These are phyloP conservation scores for Buphagus erythrorhynchus DNA, from an alignment of 2,797 vertebrate genomes.

Conservation along the genomic window DNA sequence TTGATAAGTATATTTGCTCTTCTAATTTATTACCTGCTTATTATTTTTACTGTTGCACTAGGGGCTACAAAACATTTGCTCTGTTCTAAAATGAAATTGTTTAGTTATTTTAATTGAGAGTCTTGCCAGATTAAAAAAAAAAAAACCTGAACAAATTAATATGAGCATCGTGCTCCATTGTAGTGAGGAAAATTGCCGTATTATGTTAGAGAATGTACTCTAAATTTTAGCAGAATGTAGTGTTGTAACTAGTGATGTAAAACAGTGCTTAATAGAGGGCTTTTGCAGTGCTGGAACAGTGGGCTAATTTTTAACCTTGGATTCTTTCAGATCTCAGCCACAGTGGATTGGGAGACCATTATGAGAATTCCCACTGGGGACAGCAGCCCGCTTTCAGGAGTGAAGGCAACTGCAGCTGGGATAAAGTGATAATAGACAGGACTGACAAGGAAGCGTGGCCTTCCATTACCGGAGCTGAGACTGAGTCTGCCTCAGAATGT, in stretches of 20 bases:
- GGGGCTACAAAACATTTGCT: neutral
- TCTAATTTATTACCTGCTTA: neutral
- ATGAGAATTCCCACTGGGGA: conserved; percentile 92
- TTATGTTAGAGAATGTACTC: neutral
- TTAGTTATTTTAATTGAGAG: neutral
- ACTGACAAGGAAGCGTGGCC: conserved; percentile 91
- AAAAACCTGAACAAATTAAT: neutral
- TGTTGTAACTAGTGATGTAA: neutral
- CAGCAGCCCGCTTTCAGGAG: conserved; percentile 83
- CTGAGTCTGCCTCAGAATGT: conserved; percentile 90
- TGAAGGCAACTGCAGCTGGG: conserved; percentile 87
- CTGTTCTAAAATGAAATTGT: neutral
- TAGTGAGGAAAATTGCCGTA: neutral
- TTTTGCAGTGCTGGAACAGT: conserved; percentile 1
- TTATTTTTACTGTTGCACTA: neutral
- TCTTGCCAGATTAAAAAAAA: neutral
- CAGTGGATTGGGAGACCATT: conserved; percentile 88
- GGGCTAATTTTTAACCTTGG: conserved; percentile 56
- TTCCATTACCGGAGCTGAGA: conserved; percentile 84
- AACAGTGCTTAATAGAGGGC: neutral
- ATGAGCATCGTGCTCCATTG: neutral
- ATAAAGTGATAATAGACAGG: conserved; percentile 90
- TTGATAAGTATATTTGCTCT: neutral
- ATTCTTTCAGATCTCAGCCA: conserved; percentile 86
- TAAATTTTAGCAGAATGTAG: neutral